Conservation (phyloP, 2,113 vertebrate species). For the Leptocoma aspasia region DNA sequence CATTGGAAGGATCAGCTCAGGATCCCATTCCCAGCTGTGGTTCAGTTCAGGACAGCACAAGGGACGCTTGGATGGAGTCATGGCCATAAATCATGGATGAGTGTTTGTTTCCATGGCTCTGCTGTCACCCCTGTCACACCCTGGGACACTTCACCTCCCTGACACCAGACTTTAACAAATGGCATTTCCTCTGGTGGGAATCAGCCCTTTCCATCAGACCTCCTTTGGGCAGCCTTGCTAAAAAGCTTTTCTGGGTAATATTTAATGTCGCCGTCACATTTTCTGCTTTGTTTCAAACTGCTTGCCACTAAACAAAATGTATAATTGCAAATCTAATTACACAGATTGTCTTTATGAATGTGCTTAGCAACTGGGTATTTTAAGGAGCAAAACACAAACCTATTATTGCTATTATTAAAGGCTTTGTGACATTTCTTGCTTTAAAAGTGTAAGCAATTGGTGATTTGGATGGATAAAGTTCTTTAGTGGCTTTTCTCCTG, state of each 20-base stretch:
- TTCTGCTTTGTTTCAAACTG: background rate
- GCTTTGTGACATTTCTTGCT: background rate
- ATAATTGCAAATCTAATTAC: background rate
- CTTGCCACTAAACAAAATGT: background rate
- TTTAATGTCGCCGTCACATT: background rate
- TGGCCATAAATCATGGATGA: background rate
- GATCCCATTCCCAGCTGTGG: background rate
- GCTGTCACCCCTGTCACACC: background rate
- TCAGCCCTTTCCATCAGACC: background rate
- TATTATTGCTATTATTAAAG: background rate
- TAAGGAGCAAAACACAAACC: background rate
- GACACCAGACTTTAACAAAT: constrained; percentile 22
- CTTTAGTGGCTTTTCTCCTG: background rate
- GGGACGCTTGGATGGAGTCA: background rate
- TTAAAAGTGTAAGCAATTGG: background rate
- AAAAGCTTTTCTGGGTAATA: background rate
- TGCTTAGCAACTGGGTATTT: background rate
- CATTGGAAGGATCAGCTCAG: background rate
- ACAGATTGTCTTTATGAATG: background rate
- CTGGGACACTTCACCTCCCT: constrained; percentile 33
- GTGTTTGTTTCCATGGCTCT: constrained; percentile 1
- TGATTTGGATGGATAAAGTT: background rate
- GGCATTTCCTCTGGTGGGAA: constrained; percentile 15
- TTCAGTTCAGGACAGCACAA: background rate
- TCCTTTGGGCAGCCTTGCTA: background rate